Base-by-base conservation (phyloP, 2,113 vertebrate species). In the Petromus typicus region DNA sequence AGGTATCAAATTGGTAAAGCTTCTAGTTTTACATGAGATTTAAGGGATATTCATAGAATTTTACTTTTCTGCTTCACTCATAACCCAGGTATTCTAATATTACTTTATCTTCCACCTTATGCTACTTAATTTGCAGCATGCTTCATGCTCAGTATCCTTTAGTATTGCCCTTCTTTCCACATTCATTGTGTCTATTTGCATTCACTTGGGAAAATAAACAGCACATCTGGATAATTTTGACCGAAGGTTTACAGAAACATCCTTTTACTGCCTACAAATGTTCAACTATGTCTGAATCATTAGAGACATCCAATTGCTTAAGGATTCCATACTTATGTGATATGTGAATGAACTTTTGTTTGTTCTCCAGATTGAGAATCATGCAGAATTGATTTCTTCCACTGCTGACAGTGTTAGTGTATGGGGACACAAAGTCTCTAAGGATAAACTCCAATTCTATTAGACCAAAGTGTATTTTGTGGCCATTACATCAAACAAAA, bases 311-410 rank as follows among this genome's bases (percentile, higher is more conserved):
- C 48, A 20, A 0, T 79, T 90, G 78, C 54, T 37, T 2, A 7
- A 83, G 48, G n/a, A 83, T 30, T 54, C 11, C 4, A 73, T 43
- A 59, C 30, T 22, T 51, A 5, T 30, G 7, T 37, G n/a, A 27
- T 18, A 73, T 63, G 17, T 10, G 16, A 43, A 63, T 64, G 43
- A 20, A 40, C 34, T 82, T 86, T 64, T 90, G 37, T 80, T 93
- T 89, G 34, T 64, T 80, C 57, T 89, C 64, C 1, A 18, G 73
- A 43, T 18, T 5, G 25, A 90, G 54, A 69, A 3, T 83, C 66
- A n/a, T 86, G 7, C 43, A 83, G 78, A 90, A 95, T 54, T 54
- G 61, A 95, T 94, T 86, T 95, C 66, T 95, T 76, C 43, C 34
- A 16, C n/a, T 92, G 23, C 37, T 71, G 61, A 67, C 61, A n/a